A percentile compares a stretch with the other conserved stretches of the same genome.
These are phyloP conservation scores for Ormyrus labotus DNA, from an alignment of 2,888 invertebrate genomes.

Conservation along the genomic window DNA sequence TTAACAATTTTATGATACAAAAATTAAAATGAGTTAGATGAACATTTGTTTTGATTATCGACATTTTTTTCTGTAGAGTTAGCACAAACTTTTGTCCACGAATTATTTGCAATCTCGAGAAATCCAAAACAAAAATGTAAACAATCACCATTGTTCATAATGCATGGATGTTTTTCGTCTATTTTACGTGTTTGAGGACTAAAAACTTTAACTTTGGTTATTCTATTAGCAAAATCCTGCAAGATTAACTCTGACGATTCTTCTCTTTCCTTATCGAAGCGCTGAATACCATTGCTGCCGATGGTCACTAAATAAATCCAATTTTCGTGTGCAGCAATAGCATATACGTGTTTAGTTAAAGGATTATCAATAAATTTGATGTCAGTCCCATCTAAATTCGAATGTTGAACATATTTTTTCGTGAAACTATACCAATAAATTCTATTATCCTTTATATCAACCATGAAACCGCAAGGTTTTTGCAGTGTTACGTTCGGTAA, in stretches of 20 bases:
- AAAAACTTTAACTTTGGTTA: conserved; percentile 45
- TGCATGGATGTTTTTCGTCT: conserved; percentile 14
- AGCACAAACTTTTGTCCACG: conserved; percentile 15
- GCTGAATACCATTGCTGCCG: conserved; percentile 39
- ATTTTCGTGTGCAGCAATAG: conserved; percentile 22
- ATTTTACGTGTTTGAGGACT: background rate
- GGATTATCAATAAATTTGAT: conserved; percentile 6
- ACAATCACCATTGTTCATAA: conserved; percentile 28
- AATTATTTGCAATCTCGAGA: conserved; percentile 9
- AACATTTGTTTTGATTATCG: too few relatives aligned
- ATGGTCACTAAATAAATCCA: conserved; percentile 44
- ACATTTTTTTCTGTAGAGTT: background rate
- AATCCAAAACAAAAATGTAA: conserved; percentile 31
- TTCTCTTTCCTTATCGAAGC: conserved; percentile 42
- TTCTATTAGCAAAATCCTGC: conserved; percentile 41
- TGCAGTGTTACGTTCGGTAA: conserved; percentile 8
- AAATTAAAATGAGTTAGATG: too few relatives aligned
- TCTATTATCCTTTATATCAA: conserved; percentile 32
- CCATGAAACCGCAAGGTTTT: conserved; percentile 42
- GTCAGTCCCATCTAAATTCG: conserved; percentile 28
- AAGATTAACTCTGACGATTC: conserved; percentile 34
- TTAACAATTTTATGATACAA: too few relatives aligned
- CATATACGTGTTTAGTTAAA: conserved; percentile 19
- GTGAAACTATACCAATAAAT: conserved; percentile 49
- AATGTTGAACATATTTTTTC: conserved; percentile 12